Evolutionary conservation across 1,140 invertebrate species (phyloP), one percentile per base, ranked within the genome.

Genomic region (Chlorops oryzae): DNA sequence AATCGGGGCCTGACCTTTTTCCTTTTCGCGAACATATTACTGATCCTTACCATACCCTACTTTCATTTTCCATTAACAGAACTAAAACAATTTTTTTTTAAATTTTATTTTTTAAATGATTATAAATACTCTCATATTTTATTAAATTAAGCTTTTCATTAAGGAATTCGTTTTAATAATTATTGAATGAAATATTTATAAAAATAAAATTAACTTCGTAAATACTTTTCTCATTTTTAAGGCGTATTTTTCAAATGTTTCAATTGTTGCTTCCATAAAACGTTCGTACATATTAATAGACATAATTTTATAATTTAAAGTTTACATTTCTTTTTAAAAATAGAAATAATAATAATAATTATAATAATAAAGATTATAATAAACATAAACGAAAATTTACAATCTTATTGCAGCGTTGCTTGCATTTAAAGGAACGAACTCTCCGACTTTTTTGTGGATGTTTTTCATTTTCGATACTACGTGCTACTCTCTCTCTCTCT

Each of bases 371-470:
- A 9, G 15, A 44, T 45, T 38, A 47, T 27, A 57, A 61, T 66
- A 66, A 66, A 63, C 63, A 66, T 54, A 50, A 37, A 42, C 61
- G 64, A 60, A 63, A 55, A 65, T 63, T 56, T 66, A 66, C 63
- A 66, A 66, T 66, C 61, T 66, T 66, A 66, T 66, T 66, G 63
- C 63, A 55, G 52, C 41, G 46, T 53, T 55, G 51, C 59, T 54
- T 59, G 43, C 35, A 50, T 48, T 9, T 32, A 32, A 32, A 53
- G n/a, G n/a, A n/a, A n/a, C 51, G 23, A 41, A 20, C 21, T 49
- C 18, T 22, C 41, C 45, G 39, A 47, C 38, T 47, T n/a, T 13
- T 25, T 15, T 50, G 38, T n/a, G 20, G 40, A 28, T 45, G 57
- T 51, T 51, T 38, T 22, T 35, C 39, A 43, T 34, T 28, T 43